phyloP scores from a whole-genome alignment of 2,797 vertebrate species.

The Diglossa cyanea region DNA sequence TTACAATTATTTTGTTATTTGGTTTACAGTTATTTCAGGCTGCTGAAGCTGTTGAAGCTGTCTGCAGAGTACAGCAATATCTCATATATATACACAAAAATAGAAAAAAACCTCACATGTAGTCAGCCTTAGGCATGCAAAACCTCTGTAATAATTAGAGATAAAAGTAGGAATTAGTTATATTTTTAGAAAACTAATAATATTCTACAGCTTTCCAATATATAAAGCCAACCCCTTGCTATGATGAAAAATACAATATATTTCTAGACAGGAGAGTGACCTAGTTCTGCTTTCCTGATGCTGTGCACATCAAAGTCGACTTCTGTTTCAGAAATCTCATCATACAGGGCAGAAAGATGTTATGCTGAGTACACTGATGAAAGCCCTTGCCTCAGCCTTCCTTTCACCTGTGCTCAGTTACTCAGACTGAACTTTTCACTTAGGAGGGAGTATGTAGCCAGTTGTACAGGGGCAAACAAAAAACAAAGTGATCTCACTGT shows the following conservation, averaged over 20 bases:
- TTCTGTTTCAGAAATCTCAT: background rate
- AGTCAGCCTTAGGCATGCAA: background rate
- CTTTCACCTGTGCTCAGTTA: background rate
- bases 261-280: background rate
- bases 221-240: background rate
- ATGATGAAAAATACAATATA: background rate
- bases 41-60: background rate
- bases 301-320: background rate
- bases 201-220: background rate
- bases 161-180: background rate
- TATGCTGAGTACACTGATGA: background rate
- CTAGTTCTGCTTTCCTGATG: slow-evolving; percentile 8
- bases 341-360: background rate
- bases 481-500: background rate
- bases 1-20: too few species aligned
- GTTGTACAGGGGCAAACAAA: background rate
- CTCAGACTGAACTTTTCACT: background rate
- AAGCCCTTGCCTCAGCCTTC: background rate
- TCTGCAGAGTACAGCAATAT: background rate
- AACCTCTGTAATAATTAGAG: background rate
- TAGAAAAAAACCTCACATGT: rapidly evolving
- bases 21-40: background rate
- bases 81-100: background rate
- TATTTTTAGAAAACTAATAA: background rate
- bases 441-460: background rate